Evolutionary conservation across 2,113 vertebrate genomes (phyloP).

Genomic region (Ammodramus savannarum): DNA sequence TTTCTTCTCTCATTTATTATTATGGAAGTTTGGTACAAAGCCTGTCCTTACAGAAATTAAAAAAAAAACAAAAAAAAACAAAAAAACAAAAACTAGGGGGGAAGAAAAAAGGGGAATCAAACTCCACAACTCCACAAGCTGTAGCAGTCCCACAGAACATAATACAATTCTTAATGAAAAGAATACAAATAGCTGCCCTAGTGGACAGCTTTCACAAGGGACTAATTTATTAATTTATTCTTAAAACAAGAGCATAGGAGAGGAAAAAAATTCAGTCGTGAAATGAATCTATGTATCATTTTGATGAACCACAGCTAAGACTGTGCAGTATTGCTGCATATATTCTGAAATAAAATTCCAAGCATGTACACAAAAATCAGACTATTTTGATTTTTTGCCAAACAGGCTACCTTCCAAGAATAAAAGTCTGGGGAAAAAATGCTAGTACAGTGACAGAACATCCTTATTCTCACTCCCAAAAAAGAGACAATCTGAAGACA

Average conservation of each 20-base stretch:
- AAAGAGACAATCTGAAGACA: constrained; percentile 35
- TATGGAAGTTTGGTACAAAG: neutral
- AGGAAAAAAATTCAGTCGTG: neutral
- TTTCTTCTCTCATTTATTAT: neutral
- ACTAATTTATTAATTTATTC: neutral
- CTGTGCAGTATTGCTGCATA: neutral
- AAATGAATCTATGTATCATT: neutral
- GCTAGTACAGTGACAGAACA: constrained; percentile 7
- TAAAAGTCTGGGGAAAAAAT: constrained; percentile 56
- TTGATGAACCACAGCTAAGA: neutral
- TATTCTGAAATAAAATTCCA: constrained; percentile 42
- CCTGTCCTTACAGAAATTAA: neutral
- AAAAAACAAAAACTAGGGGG: fast-evolving
- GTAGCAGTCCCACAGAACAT: neutral
- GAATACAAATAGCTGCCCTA: neutral
- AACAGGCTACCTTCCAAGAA: constrained; percentile 60
- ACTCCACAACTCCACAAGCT: neutral
- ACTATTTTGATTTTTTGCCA: constrained; percentile 54
- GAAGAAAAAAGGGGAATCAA: neutral
- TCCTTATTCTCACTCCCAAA: constrained; percentile 17
- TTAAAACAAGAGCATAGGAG: neutral
- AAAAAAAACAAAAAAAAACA: neutral
- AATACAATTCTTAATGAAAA: neutral
- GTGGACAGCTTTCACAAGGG: neutral
- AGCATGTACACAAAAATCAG: constrained; percentile 44